These are phyloP conservation scores for Turritopsis dohrnii DNA, from an alignment of 30 jellyfish, hydroid and myxozoan genomes.

Conservation along the genomic window DNA sequence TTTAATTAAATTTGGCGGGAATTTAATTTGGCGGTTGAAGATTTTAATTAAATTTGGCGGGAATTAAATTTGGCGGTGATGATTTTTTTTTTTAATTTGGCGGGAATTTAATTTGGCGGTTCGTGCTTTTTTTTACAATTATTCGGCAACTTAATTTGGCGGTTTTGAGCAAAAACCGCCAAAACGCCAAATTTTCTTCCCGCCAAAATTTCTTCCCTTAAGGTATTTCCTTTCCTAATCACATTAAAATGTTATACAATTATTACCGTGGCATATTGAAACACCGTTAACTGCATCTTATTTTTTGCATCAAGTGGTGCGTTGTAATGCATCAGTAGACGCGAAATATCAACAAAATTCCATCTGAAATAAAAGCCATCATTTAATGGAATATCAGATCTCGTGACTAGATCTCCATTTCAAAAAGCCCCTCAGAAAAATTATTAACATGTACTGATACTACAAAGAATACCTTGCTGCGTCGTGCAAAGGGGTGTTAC, in stretches of 20 bases:
- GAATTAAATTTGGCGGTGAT: no score
- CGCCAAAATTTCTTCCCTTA: background rate
- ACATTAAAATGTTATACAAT: background rate
- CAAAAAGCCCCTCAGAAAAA: no score
- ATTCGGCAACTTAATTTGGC: no score
- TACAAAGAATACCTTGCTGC: constrained; percentile 94
- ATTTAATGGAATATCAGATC: background rate
- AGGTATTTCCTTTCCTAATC: no score
- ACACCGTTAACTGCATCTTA: constrained; percentile 49
- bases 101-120: no score
- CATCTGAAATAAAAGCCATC: constrained; percentile 45
- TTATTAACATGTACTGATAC: no score
- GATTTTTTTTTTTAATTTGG: no score
- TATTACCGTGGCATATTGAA: constrained; percentile 76
- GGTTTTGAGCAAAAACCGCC: no score
- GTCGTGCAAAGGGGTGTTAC: constrained; percentile 90
- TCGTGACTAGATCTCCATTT: background rate
- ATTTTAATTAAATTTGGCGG: no score
- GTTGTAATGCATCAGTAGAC: constrained; percentile 48
- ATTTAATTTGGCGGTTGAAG: no score
- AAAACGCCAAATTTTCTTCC: background rate
- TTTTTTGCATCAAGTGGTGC: constrained; percentile 62
- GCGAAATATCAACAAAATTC: constrained; percentile 72
- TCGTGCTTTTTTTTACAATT: no score
- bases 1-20: no score